Conservation (phyloP, 2,113 vertebrate genomes). For the Mesitornis unicolor region DNA sequence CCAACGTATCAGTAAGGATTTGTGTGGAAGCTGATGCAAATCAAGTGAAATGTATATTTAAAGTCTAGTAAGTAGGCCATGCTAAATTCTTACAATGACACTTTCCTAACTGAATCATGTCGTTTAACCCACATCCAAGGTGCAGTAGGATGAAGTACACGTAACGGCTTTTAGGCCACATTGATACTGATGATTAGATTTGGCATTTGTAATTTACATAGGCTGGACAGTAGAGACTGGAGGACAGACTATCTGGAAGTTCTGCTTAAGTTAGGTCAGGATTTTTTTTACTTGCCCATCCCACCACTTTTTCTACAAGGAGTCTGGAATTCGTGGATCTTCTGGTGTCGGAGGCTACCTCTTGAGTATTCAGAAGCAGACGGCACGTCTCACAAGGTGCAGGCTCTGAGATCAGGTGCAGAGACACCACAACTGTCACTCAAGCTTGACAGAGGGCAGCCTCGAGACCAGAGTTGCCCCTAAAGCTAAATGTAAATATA, state of each 20-base stretch:
- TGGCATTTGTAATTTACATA: background rate
- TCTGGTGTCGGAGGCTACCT: background rate
- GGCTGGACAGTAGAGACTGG: background rate
- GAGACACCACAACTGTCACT: background rate
- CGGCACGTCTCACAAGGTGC: background rate
- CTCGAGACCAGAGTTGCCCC: background rate
- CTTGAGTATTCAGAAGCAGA: background rate
- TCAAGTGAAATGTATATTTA: background rate
- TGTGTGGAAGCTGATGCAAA: background rate
- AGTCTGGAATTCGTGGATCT: background rate
- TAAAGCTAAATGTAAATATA: background rate
- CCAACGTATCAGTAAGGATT: rapidly evolving
- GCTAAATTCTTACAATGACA: background rate
- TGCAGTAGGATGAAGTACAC: background rate
- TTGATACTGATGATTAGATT: background rate
- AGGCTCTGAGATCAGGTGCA: background rate
- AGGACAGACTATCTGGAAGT: background rate
- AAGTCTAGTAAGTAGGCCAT: background rate
- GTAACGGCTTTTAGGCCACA: background rate
- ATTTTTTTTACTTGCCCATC: background rate
- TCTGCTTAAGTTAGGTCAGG: background rate
- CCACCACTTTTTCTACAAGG: background rate
- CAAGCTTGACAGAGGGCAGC: background rate
- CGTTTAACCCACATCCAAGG: background rate
- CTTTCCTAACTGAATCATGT: background rate